Evolutionary conservation across 2,888 invertebrate species (phyloP).

Genomic region (Tanytarsus gracilentus): DNA sequence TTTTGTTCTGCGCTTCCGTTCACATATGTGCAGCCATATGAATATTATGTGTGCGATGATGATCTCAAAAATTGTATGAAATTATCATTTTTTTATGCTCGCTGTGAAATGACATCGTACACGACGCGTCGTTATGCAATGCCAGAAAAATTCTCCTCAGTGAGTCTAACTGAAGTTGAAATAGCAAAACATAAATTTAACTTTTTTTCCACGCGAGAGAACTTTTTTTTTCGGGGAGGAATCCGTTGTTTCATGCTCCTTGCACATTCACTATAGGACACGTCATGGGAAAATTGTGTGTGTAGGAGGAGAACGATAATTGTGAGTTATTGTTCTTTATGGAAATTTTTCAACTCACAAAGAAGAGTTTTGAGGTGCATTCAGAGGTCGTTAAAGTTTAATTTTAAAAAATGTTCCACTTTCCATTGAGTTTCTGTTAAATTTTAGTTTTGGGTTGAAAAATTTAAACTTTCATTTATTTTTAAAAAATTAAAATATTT

Average conservation of each 20-base stretch:
- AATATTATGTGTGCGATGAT: not conserved
- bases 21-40: not conserved
- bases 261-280: not conserved
- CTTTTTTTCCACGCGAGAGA: not conserved
- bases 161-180: not conserved
- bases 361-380: not conserved
- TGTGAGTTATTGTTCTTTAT: slow-evolving; percentile 10
- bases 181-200: slow-evolving; percentile 13
- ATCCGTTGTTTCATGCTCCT: slow-evolving; percentile 6
- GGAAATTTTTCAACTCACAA: slow-evolving; percentile 16
- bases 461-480: too few species aligned
- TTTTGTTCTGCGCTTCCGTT: not conserved
- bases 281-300: not conserved
- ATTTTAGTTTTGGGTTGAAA: too few species aligned
- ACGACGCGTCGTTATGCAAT: not conserved
- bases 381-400: too few species aligned
- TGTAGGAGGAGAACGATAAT: slow-evolving; percentile 10
- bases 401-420: too few species aligned
- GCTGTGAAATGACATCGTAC: not conserved
- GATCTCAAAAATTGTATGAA: not conserved
- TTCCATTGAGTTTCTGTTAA: too few species aligned
- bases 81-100: not conserved
- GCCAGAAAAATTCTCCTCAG: not conserved
- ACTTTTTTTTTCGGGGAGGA: not conserved
- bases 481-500: too few species aligned